phyloP scores from a whole-genome alignment of 2,888 invertebrate genomes.

The Acleris cristana region DNA sequence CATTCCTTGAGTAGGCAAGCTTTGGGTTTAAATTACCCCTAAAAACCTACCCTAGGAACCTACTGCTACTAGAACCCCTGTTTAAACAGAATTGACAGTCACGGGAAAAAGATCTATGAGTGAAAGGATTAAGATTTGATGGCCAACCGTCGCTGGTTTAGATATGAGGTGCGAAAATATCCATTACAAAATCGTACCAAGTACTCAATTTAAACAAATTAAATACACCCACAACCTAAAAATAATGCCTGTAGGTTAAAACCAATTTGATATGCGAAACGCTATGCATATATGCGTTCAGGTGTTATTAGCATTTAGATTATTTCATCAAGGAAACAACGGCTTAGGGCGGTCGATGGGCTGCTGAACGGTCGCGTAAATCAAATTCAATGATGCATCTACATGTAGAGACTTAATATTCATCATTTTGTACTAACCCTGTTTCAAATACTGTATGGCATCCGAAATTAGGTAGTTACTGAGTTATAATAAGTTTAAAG shows the following conservation, averaged over 20 bases:
- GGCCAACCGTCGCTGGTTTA: too few relatives aligned
- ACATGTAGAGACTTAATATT: neutral
- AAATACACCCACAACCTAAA: constrained; percentile 2
- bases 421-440: neutral
- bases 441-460: too few relatives aligned
- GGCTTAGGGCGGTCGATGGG: constrained; percentile 27
- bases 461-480: too few relatives aligned
- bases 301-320: constrained; percentile 36
- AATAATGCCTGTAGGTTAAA: constrained; percentile 1
- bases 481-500: too few relatives aligned
- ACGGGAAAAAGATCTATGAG: too few relatives aligned
- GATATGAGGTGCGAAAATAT: too few relatives aligned
- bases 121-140: too few relatives aligned
- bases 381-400: constrained; percentile 7
- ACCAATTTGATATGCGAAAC: constrained; percentile 12
- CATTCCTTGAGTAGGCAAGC: too few relatives aligned
- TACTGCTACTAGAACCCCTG: too few relatives aligned
- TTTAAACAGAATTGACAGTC: too few relatives aligned
- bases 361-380: constrained; percentile 13
- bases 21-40: too few relatives aligned
- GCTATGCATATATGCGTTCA: constrained; percentile 22
- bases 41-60: too few relatives aligned
- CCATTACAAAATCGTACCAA: neutral
- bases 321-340: constrained; percentile 33
- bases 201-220: constrained; percentile 1